Conservation (phyloP, 2,888 invertebrate genomes). For the Tenthredo distinguenda region DNA sequence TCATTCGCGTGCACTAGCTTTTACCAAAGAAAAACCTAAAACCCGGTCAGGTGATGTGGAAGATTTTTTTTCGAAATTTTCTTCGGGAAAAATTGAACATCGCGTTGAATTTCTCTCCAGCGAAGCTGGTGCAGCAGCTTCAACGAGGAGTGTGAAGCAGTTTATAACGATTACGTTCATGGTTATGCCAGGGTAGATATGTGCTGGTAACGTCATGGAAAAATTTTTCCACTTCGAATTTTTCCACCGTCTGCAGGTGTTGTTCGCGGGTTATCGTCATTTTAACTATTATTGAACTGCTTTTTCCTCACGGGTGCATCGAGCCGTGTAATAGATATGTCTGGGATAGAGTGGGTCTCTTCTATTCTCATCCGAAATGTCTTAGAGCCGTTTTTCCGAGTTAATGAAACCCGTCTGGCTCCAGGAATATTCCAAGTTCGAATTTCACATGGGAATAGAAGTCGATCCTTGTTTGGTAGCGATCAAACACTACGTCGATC, state of each 20-base stretch:
- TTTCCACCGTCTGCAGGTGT: background rate
- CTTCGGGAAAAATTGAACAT: background rate
- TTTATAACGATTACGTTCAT: constrained; percentile 8
- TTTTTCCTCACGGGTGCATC: background rate
- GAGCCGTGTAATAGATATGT: background rate
- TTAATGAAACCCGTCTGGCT: background rate
- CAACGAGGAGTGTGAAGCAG: background rate
- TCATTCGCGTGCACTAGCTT: background rate
- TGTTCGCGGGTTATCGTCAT: background rate
- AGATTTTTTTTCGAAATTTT: background rate
- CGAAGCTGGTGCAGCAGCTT: background rate
- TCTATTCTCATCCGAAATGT: background rate
- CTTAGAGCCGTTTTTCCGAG: background rate
- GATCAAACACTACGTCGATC: background rate
- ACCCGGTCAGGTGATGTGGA: background rate
- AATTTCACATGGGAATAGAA: background rate
- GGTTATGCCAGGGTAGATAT: background rate
- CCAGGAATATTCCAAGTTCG: background rate
- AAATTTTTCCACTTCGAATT: background rate
- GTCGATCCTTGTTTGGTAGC: background rate
- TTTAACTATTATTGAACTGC: background rate
- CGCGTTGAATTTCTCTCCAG: background rate
- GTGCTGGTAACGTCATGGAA: background rate
- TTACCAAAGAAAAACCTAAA: background rate
- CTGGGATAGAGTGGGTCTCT: background rate